Evolutionary conservation across 2,797 vertebrate genomes (phyloP).

Genomic region (Lagorchestes hirsutus): DNA sequence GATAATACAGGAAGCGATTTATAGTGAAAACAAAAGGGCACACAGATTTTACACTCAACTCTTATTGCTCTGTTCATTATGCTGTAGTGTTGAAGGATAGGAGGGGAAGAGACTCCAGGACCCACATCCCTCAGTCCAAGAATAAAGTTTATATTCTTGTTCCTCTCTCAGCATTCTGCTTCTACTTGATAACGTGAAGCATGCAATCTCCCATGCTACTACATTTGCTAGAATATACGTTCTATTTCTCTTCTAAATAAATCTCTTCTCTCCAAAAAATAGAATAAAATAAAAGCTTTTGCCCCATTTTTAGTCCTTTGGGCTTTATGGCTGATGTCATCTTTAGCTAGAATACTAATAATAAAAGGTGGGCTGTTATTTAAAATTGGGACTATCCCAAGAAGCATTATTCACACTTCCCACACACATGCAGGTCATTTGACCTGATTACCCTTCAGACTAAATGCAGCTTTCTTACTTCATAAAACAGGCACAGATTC

Average conservation of each 20-base stretch:
- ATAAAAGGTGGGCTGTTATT: neutral
- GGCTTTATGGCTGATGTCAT: neutral
- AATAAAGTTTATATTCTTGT: conserved; percentile 14
- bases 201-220: neutral
- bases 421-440: conserved; percentile 12
- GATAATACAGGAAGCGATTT: conserved; percentile 51
- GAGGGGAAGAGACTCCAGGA: neutral
- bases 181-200: conserved; percentile 37
- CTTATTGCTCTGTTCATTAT: neutral
- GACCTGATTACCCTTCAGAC: conserved; percentile 29
- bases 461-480: conserved; percentile 31
- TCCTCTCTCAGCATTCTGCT: conserved; percentile 34
- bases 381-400: conserved; percentile 3
- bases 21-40: neutral
- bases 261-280: neutral
- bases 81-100: neutral
- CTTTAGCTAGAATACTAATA: neutral
- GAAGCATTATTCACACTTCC: conserved; percentile 44
- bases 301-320: conserved; percentile 40
- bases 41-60: conserved; percentile 30
- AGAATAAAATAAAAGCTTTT: conserved; percentile 42
- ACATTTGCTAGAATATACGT: conserved; percentile 32
- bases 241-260: neutral
- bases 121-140: neutral
- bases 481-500: conserved; percentile 1